Conservation (phyloP, 2,888 invertebrate species). For the Lordiphosa fenestrarum region DNA sequence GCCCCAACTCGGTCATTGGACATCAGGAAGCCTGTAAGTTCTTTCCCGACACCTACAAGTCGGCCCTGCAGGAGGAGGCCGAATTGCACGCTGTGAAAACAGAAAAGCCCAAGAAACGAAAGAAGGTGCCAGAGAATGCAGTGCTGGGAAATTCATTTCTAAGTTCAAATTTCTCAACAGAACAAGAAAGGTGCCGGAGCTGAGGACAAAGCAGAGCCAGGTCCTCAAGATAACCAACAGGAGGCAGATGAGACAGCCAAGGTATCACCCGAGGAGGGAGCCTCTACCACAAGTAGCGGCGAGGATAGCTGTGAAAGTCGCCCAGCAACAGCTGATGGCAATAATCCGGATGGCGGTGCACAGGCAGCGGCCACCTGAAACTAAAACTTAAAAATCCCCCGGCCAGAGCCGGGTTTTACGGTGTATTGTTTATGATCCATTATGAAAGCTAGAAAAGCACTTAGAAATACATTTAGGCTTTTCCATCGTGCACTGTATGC, state of each 20-base stretch:
- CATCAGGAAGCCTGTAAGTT: slow-evolving; percentile 84
- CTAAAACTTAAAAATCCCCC: no score
- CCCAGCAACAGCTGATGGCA: slow-evolving; percentile 60
- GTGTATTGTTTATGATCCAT: no score
- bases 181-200: slow-evolving; percentile 57
- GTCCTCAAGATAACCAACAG: slow-evolving; percentile 40
- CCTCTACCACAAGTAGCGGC: slow-evolving; percentile 60
- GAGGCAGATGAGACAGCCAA: slow-evolving; percentile 55
- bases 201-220: slow-evolving; percentile 33
- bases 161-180: slow-evolving; percentile 18
- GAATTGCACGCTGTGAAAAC: slow-evolving; percentile 67
- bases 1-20: slow-evolving; percentile 85
- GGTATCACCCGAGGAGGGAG: slow-evolving; percentile 60
- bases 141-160: not conserved
- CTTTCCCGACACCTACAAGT: slow-evolving; percentile 84
- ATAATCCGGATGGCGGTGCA: slow-evolving; percentile 29
- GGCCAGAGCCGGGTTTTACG: no score
- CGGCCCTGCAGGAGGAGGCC: slow-evolving; percentile 79
- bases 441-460: no score
- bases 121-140: slow-evolving; percentile 59
- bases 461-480: no score
- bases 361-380: not conserved
- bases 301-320: slow-evolving; percentile 64
- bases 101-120: slow-evolving; percentile 81
- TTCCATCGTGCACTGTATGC: no score